phyloP scores from a whole-genome alignment of 2,888 invertebrate species.

The Dorcus parallelipipedus region DNA sequence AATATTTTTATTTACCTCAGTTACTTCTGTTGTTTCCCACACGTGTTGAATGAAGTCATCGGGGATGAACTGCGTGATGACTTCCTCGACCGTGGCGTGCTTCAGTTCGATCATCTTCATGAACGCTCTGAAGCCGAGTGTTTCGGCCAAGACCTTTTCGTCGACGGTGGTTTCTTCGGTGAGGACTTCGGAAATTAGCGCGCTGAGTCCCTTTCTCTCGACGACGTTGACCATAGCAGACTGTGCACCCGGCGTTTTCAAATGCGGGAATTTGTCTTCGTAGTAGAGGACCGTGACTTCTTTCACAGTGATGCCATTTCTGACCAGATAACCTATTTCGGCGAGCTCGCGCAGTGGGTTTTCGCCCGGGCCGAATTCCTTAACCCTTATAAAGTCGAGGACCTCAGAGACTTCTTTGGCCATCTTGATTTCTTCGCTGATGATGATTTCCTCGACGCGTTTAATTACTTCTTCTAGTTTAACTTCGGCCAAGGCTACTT shows the following conservation, averaged over 20 bases:
- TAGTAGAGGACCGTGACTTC: slow-evolving; percentile 77
- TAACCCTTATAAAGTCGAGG: slow-evolving; percentile 69
- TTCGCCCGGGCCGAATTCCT: slow-evolving; percentile 79
- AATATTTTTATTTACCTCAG: slow-evolving; percentile 53
- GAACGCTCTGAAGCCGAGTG: slow-evolving; percentile 81
- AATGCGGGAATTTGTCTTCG: slow-evolving; percentile 73
- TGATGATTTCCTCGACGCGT: slow-evolving; percentile 54
- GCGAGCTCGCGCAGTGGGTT: slow-evolving; percentile 76
- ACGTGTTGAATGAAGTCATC: slow-evolving; percentile 79
- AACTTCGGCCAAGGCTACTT: slow-evolving; percentile 49
- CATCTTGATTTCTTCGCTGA: slow-evolving; percentile 57
- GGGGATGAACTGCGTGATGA: slow-evolving; percentile 76
- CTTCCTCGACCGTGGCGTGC: slow-evolving; percentile 78
- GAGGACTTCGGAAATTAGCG: slow-evolving; percentile 76
- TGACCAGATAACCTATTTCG: slow-evolving; percentile 74
- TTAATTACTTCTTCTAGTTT: slow-evolving; percentile 56
- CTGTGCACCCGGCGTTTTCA: slow-evolving; percentile 78
- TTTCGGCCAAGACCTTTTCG: slow-evolving; percentile 72
- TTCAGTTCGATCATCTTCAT: slow-evolving; percentile 80
- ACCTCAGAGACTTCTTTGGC: slow-evolving; percentile 74
- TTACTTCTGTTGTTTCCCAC: slow-evolving; percentile 73
- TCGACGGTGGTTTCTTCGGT: slow-evolving; percentile 77
- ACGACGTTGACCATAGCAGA: slow-evolving; percentile 81
- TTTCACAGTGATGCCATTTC: slow-evolving; percentile 70
- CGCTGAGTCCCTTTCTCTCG: slow-evolving; percentile 77